phyloP scores from a whole-genome alignment of 2,797 vertebrate genomes.

The Dicrostonyx torquatus region DNA sequence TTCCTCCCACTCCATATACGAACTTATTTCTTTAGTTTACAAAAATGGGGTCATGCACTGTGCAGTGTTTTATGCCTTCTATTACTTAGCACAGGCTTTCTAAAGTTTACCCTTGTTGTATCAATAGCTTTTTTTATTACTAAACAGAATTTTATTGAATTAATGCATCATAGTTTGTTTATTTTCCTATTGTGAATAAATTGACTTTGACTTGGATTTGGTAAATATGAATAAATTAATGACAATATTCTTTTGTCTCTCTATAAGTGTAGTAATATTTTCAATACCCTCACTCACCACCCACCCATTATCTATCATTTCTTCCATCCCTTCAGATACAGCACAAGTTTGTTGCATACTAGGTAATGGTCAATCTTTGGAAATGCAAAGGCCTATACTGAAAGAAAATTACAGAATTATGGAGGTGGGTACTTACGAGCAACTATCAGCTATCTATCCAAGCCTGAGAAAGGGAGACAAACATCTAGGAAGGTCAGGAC shows the following conservation, averaged over 20 bases:
- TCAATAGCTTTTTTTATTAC: not conserved
- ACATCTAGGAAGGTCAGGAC: not conserved
- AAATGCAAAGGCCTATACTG: not conserved
- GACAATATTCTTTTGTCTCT: not conserved
- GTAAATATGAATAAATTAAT: not conserved
- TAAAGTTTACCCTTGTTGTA: not conserved
- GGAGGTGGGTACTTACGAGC: not conserved
- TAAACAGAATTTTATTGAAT: not conserved
- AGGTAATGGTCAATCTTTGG: not conserved
- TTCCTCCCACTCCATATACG: not conserved
- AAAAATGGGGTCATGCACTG: not conserved
- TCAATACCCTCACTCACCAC: not conserved
- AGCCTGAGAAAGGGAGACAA: not conserved
- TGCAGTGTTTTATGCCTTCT: not conserved
- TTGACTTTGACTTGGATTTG: not conserved
- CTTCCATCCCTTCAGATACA: not conserved
- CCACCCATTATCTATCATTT: too few species aligned
- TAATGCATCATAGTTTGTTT: not conserved
- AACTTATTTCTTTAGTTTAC: not conserved
- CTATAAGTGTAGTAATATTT: not conserved
- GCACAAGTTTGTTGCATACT: not conserved
- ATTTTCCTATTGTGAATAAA: not conserved
- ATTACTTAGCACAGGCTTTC: slow-evolving; percentile 1
- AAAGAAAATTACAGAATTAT: not conserved
- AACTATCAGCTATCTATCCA: not conserved